Evolutionary conservation across 2,888 invertebrate genomes (phyloP).

Genomic region (Cheiracanthium punctorium): DNA sequence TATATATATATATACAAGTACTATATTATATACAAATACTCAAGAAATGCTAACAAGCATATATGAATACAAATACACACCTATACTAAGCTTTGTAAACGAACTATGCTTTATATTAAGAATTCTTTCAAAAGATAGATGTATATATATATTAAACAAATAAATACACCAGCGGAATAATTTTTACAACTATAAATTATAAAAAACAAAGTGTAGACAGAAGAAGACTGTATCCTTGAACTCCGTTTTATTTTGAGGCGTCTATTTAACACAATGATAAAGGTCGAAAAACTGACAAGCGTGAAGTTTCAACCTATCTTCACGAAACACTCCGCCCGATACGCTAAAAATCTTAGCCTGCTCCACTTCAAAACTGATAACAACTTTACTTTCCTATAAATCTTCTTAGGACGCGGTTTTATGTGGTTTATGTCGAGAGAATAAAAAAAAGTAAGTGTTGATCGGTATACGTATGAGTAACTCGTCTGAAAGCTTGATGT

Average conservation of each 20-base stretch:
- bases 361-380: slow-evolving; percentile 54
- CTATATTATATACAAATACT: no score
- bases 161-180: no score
- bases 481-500: neutral
- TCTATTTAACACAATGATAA: slow-evolving; percentile 33
- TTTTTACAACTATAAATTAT: no score
- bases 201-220: neutral
- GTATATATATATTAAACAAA: no score
- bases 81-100: no score
- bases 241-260: slow-evolving; percentile 30
- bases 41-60: no score
- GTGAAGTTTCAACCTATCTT: slow-evolving; percentile 49
- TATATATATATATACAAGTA: no score
- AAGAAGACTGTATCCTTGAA: neutral
- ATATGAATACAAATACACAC: no score
- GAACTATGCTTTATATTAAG: no score
- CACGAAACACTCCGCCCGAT: slow-evolving; percentile 32
- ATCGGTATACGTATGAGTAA: slow-evolving; percentile 1
- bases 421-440: slow-evolving; percentile 14
- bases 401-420: slow-evolving; percentile 38
- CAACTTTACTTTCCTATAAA: slow-evolving; percentile 50
- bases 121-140: no score
- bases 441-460: neutral
- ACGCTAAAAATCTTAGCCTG: slow-evolving; percentile 34
- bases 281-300: slow-evolving; percentile 37